Evolutionary conservation across 1,140 invertebrate genomes (phyloP), one percentile per base, ranked within the genome.

Genomic region (Scaptomyza hsui): DNA sequence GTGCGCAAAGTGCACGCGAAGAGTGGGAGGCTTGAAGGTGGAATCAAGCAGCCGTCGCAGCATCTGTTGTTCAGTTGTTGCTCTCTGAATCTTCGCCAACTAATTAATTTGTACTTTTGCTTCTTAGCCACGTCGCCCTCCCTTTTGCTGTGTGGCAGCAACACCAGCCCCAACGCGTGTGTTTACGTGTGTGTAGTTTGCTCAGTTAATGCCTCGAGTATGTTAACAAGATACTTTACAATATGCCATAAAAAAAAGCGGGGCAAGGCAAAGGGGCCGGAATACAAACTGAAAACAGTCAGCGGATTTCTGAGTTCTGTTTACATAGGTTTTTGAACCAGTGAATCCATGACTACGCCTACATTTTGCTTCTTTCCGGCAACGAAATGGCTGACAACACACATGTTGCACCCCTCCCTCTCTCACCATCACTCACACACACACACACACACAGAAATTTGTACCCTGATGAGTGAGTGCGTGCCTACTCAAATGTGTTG

Each of bases 191-290:
- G 18, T 76, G 65, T 82, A 82, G 78, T 82, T 82, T 68, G 72
- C 61, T 62, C 41, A 64, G 57, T 78, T 82, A 83, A 83, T 83
- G 75, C 77, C 56, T 52, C 72, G 76, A 83, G 79, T 79, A 83
- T 83, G 80, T 83, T 83, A 83, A 83, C 80, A 83, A 76, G 79
- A 78, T 72, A 63, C 63, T 83, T 83, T 79, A 83, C 80, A 83
- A 83, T 83, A 72, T 76, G 72, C 68, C 75, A 85, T 83, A 76
- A 83, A 83, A 75, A 63, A 72, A 76, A 35, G 57, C 13, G 29
- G n/a, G 24, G 24, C 24, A 41, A 39, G 52, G 13, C 56, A 32
- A 29, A 26, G 21, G 39, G 55, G 60, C 32, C 48, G 44, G 47
- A 61, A 71, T 47, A 51, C 52, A 60, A 81, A 76, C 69, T 44